Evolutionary conservation across 1,140 invertebrate species (phyloP).

Genomic region (Cyrtorhinus lividipennis): DNA sequence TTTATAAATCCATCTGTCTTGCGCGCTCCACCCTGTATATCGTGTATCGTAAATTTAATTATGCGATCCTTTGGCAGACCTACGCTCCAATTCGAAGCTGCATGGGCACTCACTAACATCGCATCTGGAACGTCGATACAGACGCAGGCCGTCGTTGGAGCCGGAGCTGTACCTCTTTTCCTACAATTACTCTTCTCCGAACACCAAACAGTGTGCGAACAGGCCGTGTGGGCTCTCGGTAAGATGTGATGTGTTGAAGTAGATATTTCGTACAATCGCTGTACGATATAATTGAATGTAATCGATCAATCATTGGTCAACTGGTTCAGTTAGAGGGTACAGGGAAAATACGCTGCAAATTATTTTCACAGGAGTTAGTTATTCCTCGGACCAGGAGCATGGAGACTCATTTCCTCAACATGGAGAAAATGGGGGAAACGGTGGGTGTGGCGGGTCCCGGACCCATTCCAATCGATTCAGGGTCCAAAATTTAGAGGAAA

Average conservation of each 20-base stretch:
- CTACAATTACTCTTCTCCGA: conserved; percentile 75
- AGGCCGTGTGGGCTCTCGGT: conserved; percentile 96
- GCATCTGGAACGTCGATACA: conserved; percentile 92
- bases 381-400: too few relatives aligned
- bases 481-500: too few relatives aligned
- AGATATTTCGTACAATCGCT: background rate
- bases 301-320: background rate
- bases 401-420: too few relatives aligned
- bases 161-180: conserved; percentile 91
- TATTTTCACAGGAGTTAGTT: too few relatives aligned
- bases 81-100: conserved; percentile 92
- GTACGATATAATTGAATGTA: background rate
- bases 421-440: too few relatives aligned
- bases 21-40: too few relatives aligned
- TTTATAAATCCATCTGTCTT: too few relatives aligned
- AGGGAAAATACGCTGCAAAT: too few relatives aligned
- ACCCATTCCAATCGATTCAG: too few relatives aligned
- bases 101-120: conserved; percentile 98
- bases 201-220: conserved; percentile 96
- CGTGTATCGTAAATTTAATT: conserved; percentile 9
- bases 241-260: conserved; percentile 28
- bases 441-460: too few relatives aligned
- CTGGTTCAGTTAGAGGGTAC: too few relatives aligned
- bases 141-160: conserved; percentile 88
- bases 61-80: conserved; percentile 54